Conservation (phyloP, 2,888 invertebrate species). For the Oligia latruncula region DNA sequence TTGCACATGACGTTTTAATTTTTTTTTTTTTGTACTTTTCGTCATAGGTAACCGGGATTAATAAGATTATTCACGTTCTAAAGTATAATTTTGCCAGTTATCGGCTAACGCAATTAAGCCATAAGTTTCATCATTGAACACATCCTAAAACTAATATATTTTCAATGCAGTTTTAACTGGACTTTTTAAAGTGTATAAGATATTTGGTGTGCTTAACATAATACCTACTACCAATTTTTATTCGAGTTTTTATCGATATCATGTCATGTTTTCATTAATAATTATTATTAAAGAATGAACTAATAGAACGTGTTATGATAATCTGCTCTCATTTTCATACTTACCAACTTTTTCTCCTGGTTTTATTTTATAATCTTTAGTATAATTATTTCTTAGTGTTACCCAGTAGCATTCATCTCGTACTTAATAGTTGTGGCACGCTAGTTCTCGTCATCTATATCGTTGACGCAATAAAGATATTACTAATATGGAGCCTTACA, state of each 20-base stretch:
- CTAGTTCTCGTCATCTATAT: constrained; percentile 21
- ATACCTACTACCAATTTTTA: constrained; percentile 6
- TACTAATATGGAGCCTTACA: background rate
- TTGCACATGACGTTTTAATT: constrained; percentile 11
- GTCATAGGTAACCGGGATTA: constrained; percentile 18
- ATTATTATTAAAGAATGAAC: constrained; percentile 48
- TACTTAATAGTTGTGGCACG: constrained; percentile 19
- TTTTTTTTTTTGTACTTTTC: constrained; percentile 1
- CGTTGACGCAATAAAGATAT: constrained; percentile 9
- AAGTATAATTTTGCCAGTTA: background rate
- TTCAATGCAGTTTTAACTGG: constrained; percentile 15
- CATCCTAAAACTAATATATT: constrained; percentile 12
- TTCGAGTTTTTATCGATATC: constrained; percentile 27
- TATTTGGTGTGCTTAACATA: constrained; percentile 25
- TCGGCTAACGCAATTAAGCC: constrained; percentile 9
- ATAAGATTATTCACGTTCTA: constrained; percentile 20
- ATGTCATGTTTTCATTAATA: constrained; percentile 42
- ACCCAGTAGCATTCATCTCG: constrained; percentile 26
- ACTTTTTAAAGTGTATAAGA: background rate
- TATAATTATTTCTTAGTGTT: constrained; percentile 34
- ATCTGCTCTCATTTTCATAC: constrained; percentile 49
- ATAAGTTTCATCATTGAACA: constrained; percentile 22
- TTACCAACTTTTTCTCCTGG: constrained; percentile 48
- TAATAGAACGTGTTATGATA: constrained; percentile 61
- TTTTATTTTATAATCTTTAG: constrained; percentile 35